Percentiles rank a stretch among this genome's conserved stretches.
These are phyloP conservation scores for Latrodectus geometricus DNA, from an alignment of 1,140 invertebrate species.

Conservation along the genomic window DNA sequence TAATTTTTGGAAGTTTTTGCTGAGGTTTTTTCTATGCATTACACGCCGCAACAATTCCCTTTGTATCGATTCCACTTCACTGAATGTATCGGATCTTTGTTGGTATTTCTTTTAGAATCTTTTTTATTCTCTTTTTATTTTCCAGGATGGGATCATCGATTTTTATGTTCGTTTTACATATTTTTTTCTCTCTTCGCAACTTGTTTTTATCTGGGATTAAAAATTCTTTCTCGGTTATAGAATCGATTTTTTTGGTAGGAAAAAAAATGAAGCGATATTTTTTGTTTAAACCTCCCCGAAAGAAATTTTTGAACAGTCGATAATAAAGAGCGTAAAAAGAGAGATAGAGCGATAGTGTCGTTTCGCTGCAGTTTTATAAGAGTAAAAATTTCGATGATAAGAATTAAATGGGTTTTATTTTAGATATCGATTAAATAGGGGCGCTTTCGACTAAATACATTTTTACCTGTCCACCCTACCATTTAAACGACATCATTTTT, in stretches of 20 bases:
- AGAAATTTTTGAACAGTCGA: constrained; percentile 58
- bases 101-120: constrained; percentile 10
- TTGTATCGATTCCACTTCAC: constrained; percentile 60
- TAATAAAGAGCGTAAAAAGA: constrained; percentile 57
- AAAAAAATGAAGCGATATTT: constrained; percentile 13
- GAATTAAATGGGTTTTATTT: constrained; percentile 62
- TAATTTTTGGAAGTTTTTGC: constrained; percentile 51
- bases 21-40: constrained; percentile 40
- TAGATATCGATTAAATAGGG: constrained; percentile 53
- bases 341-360: constrained; percentile 31
- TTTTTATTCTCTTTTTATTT: constrained; percentile 31
- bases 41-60: constrained; percentile 59
- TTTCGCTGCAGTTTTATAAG: constrained; percentile 56
- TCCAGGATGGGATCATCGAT: constrained; percentile 47
- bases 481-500: neutral
- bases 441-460: constrained; percentile 21
- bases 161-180: constrained; percentile 60
- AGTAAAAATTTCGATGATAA: constrained; percentile 62
- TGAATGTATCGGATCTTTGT: constrained; percentile 60
- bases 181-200: constrained; percentile 34
- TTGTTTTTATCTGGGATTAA: constrained; percentile 61
- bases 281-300: constrained; percentile 35
- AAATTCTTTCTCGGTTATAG: constrained; percentile 59
- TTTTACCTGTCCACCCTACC: constrained; percentile 1
- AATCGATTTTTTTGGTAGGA: constrained; percentile 54